Conservation (phyloP, 2,113 vertebrate species). For the Myotis yumanensis region DNA sequence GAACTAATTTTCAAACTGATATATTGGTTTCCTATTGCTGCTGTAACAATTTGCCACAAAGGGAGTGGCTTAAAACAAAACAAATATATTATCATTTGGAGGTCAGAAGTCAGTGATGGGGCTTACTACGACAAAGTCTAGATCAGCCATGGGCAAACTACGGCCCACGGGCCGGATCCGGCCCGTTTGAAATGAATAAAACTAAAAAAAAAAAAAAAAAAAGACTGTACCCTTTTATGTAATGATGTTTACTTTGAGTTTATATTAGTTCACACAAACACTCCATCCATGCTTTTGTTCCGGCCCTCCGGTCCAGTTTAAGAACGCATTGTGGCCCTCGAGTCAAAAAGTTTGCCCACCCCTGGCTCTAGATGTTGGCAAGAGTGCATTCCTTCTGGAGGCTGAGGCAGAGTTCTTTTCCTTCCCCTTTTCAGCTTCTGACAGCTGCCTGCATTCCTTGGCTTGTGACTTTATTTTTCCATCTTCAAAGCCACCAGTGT, state of each 20-base stretch:
- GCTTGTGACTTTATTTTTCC: background rate
- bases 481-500: background rate
- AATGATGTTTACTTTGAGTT: no score
- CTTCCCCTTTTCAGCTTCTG: background rate
- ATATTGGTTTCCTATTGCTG: background rate
- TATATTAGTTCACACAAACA: no score
- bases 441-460: background rate
- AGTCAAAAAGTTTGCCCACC: no score
- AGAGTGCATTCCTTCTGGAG: background rate
- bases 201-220: no score
- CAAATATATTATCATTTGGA: background rate
- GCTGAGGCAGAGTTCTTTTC: background rate
- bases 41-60: background rate
- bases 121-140: background rate
- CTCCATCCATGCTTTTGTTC: no score
- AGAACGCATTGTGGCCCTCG: no score
- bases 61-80: background rate
- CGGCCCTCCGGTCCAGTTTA: no score
- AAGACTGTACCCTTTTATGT: no score
- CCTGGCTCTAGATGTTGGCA: background rate
- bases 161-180: no score
- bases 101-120: background rate
- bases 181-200: no score
- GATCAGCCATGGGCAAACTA: background rate
- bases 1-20: background rate